Percentiles rank a stretch among this genome's conserved stretches.
Conservation (phyloP, 2,113 vertebrate species). For the Calidris pygmaea region DNA sequence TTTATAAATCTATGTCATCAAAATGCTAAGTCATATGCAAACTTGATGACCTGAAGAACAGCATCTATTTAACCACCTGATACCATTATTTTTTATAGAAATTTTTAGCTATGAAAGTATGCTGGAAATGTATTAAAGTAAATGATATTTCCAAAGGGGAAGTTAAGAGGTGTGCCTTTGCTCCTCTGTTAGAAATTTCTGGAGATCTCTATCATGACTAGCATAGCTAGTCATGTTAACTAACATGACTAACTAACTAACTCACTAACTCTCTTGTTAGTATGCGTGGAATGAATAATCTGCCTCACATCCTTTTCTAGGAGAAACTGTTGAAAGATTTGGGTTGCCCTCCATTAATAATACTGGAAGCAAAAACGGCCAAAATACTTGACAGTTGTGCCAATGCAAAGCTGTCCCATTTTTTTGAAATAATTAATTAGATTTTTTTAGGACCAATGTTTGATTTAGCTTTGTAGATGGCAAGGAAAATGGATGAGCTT, state of each 20-base stretch:
- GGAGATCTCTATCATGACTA: not conserved
- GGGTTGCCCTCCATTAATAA: not conserved
- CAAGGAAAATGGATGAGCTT: not conserved
- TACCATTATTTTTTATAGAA: not conserved
- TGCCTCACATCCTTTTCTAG: not conserved
- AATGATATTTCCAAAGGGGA: not conserved
- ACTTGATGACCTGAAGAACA: not conserved
- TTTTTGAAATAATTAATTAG: not conserved
- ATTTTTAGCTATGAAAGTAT: not conserved
- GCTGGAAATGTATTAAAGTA: not conserved
- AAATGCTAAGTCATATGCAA: not conserved
- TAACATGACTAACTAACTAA: too few species aligned
- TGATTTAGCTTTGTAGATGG: not conserved
- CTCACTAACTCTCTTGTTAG: not conserved
- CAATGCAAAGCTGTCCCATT: not conserved
- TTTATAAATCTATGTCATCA: not conserved
- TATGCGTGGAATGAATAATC: not conserved
- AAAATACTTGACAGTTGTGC: not conserved
- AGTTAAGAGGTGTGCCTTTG: not conserved
- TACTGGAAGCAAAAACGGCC: not conserved
- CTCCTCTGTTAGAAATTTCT: not conserved
- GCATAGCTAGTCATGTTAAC: not conserved
- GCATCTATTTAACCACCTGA: rapidly evolving
- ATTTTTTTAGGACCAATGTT: not conserved
- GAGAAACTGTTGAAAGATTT: not conserved